Evolutionary conservation across 2,113 vertebrate genomes (phyloP).

Genomic region (Chamaea fasciata): DNA sequence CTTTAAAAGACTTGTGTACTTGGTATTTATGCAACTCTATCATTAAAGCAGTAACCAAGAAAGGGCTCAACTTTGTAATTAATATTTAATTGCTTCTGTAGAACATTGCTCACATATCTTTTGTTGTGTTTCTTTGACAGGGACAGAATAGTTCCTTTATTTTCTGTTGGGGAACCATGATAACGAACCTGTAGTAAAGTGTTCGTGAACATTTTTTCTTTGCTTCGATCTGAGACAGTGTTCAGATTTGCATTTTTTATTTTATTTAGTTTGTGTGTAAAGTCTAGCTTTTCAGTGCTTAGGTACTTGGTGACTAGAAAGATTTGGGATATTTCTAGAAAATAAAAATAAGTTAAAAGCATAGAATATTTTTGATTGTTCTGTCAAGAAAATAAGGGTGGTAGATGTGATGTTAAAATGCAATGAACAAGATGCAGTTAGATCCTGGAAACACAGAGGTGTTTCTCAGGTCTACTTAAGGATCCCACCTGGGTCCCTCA

Average conservation of each 20-base stretch:
- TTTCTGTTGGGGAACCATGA: neutral
- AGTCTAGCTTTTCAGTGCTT: neutral
- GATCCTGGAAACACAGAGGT: neutral
- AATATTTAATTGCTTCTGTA: conserved; percentile 51
- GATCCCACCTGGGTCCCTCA: neutral
- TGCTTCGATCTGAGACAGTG: neutral
- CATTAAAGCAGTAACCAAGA: conserved; percentile 57
- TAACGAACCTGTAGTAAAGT: neutral
- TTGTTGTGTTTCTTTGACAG: neutral
- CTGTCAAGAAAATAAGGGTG: neutral
- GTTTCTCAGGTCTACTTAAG: neutral
- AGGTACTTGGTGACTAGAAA: neutral
- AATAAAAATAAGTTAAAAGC: neutral
- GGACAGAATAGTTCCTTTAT: neutral
- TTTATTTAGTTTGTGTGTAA: neutral
- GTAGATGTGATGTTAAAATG: neutral
- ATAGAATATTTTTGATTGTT: neutral
- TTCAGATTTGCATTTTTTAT: neutral
- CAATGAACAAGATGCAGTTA: neutral
- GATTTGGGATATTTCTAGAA: neutral
- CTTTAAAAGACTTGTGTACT: neutral
- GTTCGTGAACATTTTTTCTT: neutral
- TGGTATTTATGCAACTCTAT: neutral
- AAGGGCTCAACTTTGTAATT: conserved; percentile 27
- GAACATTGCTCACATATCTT: neutral